phyloP scores from a whole-genome alignment of 2,797 vertebrate species.

The Danionella dracula region DNA sequence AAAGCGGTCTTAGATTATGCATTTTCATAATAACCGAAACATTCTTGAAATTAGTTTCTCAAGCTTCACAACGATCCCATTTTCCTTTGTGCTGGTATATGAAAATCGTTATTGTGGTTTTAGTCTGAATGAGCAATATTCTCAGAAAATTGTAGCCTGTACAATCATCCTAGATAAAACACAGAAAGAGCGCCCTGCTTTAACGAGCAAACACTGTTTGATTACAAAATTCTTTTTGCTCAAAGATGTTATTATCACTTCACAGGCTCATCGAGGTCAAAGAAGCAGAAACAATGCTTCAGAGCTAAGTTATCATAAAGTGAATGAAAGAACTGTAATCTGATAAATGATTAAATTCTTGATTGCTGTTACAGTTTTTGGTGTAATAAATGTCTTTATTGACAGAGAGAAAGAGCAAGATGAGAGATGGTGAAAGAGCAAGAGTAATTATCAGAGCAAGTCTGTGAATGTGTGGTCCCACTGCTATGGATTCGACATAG shows the following conservation, averaged over 20 bases:
- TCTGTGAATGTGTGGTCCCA: slow-evolving; percentile 31
- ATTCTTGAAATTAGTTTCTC: no score
- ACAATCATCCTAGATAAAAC: not conserved
- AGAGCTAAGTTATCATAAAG: no score
- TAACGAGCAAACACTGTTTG: not conserved
- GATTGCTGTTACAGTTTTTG: slow-evolving; percentile 11
- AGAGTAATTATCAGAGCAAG: slow-evolving; percentile 25
- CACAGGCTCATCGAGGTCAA: not conserved
- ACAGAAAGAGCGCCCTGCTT: not conserved
- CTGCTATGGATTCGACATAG: slow-evolving; percentile 23
- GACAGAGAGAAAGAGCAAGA: slow-evolving; percentile 10
- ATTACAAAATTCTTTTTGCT: not conserved
- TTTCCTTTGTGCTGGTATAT: not conserved
- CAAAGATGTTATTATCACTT: not conserved
- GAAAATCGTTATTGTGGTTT: slow-evolving; percentile 17
- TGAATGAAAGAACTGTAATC: no score
- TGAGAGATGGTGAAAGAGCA: slow-evolving; percentile 6
- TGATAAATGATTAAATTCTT: no score
- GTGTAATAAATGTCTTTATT: slow-evolving; percentile 11
- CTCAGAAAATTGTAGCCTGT: not conserved
- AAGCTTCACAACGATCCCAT: not conserved
- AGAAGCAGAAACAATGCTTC: not conserved
- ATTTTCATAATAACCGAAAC: no score
- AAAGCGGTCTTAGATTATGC: no score
- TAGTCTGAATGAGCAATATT: not conserved